Evolutionary conservation across 92 coral and sea anemone species (phyloP), one percentile per base, ranked within the genome.

Genomic region (Bergia sp.): DNA sequence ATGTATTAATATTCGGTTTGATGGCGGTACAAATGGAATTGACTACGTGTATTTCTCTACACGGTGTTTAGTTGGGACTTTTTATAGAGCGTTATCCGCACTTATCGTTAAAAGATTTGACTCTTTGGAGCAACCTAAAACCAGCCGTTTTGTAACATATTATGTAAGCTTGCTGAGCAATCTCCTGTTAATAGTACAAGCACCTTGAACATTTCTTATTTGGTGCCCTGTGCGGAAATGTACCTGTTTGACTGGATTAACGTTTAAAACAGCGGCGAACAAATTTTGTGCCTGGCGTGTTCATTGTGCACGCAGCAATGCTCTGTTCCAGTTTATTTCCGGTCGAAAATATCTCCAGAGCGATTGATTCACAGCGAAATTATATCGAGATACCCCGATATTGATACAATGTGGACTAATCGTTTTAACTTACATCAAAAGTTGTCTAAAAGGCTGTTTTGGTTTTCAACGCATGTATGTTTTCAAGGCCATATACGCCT

Each of bases 381-480:
- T 12, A 57, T 11, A 57, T 1, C 16, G 78, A 16, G 78, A 76
- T 23, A 76, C 16, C 53, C 5, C 53, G 36, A 76, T 12, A 16
- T 41, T 73, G 36, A 20, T 76, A 23, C 49, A 76, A 15, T 40
- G 41, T n/a, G 40, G 80, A 41, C 23, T 20, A 73, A 37, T 73
- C 77, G 39, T 0, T 37, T 37, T 37, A 29, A 5, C n/a, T 41
- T 76, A 23, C 80, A 41, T 23, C 18, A 42, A 21, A 16, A 66
- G 37, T 40, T 67, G 61, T 72, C 53, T 45, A 7, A 44, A 50
- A 45, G 47, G 13, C 18, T 45, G 10, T 71, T 71, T 40, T 5
- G 49, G 79, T 84, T 84, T 84, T 69, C 87, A 84, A 84, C 87
- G 65, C 86, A 40, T 41, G 50, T 9, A 82, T 40, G 76, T 65